phyloP scores from a whole-genome alignment of 2,888 invertebrate species.

The Chalcosyrphus nemorum region DNA sequence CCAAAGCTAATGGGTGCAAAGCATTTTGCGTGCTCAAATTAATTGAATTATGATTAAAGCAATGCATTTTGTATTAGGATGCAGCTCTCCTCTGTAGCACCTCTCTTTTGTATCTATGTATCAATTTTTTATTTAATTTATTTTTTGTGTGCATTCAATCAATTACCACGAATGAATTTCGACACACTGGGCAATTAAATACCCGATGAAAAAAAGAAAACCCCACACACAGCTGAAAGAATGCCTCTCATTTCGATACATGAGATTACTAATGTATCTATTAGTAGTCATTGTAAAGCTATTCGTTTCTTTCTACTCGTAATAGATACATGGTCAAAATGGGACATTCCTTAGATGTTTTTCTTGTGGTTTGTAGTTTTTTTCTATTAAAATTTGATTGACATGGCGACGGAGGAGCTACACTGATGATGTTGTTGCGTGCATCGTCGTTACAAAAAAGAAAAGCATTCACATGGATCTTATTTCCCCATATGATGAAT shows the following conservation, averaged over 20 bases:
- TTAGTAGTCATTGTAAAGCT: constrained; percentile 23
- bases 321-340: constrained; percentile 60
- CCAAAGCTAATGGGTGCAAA: neutral
- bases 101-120: neutral
- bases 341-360: constrained; percentile 48
- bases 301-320: constrained; percentile 7
- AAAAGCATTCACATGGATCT: constrained; percentile 37
- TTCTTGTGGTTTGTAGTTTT: constrained; percentile 2
- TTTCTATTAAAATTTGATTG: constrained; percentile 64
- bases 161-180: constrained; percentile 25
- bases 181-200: constrained; percentile 26
- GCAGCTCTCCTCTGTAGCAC: no score
- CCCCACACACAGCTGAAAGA: constrained; percentile 7
- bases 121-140: neutral
- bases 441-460: constrained; percentile 8
- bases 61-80: constrained; percentile 34
- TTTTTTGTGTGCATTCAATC: constrained; percentile 8
- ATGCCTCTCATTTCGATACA: constrained; percentile 25
- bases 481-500: constrained; percentile 34
- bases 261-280: constrained; percentile 46
- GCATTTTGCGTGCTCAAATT: neutral
- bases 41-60: constrained; percentile 32
- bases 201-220: neutral
- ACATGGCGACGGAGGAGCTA: constrained; percentile 34
- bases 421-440: constrained; percentile 35